phyloP scores from a whole-genome alignment of 2,797 vertebrate genomes.

The Lindbergichthys nudifrons region DNA sequence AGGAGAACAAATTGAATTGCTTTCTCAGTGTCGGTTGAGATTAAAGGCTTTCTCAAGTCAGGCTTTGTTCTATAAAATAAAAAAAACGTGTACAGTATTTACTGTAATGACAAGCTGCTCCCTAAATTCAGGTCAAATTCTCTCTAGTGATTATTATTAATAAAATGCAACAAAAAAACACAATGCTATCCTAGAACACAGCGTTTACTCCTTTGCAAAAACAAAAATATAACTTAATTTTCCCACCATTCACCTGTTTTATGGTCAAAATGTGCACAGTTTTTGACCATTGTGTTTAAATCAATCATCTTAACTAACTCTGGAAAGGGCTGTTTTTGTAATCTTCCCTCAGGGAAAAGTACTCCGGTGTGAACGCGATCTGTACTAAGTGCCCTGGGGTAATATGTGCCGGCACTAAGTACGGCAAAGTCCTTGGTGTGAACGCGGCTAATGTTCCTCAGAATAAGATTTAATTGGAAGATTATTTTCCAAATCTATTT shows the following conservation, averaged over 20 bases:
- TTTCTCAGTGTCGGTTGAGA: background rate
- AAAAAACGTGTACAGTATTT: background rate
- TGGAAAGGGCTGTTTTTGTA: background rate
- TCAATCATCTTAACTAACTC: slow-evolving; percentile 7
- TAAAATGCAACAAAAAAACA: background rate
- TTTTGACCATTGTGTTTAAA: slow-evolving; percentile 1
- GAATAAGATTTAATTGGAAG: background rate
- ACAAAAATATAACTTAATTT: background rate
- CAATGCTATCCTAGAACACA: background rate
- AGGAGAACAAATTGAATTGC: background rate
- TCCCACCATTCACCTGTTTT: background rate
- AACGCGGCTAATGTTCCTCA: background rate
- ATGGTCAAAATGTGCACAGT: background rate
- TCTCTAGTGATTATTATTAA: background rate
- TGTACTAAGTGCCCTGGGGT: too few relatives aligned
- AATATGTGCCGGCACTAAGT: too few relatives aligned
- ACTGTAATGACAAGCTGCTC: background rate
- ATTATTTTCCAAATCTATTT: background rate
- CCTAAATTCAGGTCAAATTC: background rate
- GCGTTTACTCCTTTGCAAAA: background rate
- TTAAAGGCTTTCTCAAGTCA: background rate
- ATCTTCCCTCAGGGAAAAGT: too few relatives aligned
- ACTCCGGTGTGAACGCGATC: too few relatives aligned
- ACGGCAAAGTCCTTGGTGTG: too few relatives aligned
- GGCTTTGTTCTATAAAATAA: background rate